Conservation (phyloP, 2,888 invertebrate species). For the Oscheius onirici region DNA sequence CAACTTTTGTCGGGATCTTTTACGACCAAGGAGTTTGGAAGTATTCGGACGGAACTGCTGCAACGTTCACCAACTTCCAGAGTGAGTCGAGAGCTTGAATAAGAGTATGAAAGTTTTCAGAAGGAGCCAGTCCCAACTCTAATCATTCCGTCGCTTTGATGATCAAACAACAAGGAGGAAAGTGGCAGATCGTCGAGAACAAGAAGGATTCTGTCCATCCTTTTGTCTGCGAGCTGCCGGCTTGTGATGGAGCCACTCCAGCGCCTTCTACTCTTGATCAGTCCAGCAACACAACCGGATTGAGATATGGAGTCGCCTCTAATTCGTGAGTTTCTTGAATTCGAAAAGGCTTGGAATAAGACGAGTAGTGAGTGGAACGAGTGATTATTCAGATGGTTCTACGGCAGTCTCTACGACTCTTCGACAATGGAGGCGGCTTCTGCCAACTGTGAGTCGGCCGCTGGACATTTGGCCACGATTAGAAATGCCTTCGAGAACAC, state of each 20-base stretch:
- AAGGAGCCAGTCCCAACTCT: not conserved
- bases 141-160: not conserved
- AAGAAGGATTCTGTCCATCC: not conserved
- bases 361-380: not conserved
- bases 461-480: too few relatives aligned
- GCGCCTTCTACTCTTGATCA: not conserved
- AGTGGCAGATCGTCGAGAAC: constrained; percentile 1
- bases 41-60: not conserved
- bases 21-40: not conserved
- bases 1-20: not conserved
- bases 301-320: not conserved
- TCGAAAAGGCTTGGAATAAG: too few relatives aligned
- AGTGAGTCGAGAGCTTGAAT: not conserved
- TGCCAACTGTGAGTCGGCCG: too few relatives aligned
- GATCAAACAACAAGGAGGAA: not conserved
- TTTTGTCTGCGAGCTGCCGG: not conserved
- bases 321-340: too few relatives aligned
- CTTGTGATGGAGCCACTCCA: not conserved
- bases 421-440: too few relatives aligned
- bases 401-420: too few relatives aligned
- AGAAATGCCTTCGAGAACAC: not conserved
- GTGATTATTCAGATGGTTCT: not conserved
- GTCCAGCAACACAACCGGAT: not conserved
- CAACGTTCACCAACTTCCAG: not conserved
- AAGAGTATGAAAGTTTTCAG: not conserved